A percentile compares a stretch with the other conserved stretches of the same genome.
Evolutionary conservation across 2,888 invertebrate species (phyloP).

Genomic region (Ennomos quercinarius): DNA sequence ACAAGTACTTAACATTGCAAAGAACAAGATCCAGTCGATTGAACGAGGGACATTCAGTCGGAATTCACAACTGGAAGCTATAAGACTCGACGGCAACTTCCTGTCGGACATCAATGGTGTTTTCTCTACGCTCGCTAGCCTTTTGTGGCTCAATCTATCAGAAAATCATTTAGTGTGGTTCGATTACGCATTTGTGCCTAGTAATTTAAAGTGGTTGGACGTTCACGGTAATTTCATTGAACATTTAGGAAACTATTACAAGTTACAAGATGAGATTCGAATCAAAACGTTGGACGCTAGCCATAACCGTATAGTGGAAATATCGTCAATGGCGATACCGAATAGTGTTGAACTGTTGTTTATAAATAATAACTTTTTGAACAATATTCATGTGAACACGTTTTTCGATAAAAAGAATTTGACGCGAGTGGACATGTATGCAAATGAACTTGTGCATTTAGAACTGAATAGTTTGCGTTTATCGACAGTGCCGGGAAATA

Average conservation of each 20-base stretch:
- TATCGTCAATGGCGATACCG: conserved; percentile 93
- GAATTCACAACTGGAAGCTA: conserved; percentile 93
- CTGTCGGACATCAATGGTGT: conserved; percentile 96
- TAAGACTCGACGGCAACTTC: conserved; percentile 94
- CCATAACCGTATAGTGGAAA: conserved; percentile 93
- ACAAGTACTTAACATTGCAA: conserved; percentile 94
- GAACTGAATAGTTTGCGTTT: conserved; percentile 93
- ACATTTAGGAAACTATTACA: conserved; percentile 94
- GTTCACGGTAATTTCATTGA: conserved; percentile 96
- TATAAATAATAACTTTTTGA: conserved; percentile 95
- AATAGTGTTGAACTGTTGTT: conserved; percentile 95
- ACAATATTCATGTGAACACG: conserved; percentile 92
- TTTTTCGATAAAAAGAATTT: conserved; percentile 94
- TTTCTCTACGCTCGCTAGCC: conserved; percentile 93
- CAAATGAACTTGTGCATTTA: conserved; percentile 93
- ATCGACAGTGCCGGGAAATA: conserved; percentile 89
- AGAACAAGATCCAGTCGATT: conserved; percentile 94
- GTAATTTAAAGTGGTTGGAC: conserved; percentile 95
- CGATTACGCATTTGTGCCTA: conserved; percentile 96
- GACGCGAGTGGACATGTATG: conserved; percentile 95
- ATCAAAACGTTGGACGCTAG: conserved; percentile 95
- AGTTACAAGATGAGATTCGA: conserved; percentile 91
- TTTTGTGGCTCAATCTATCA: conserved; percentile 94
- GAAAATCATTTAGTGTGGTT: conserved; percentile 97
- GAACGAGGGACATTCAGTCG: conserved; percentile 93